Evolutionary conservation across 2,113 vertebrate species (phyloP).

Genomic region (Ceuthmochares aereus): DNA sequence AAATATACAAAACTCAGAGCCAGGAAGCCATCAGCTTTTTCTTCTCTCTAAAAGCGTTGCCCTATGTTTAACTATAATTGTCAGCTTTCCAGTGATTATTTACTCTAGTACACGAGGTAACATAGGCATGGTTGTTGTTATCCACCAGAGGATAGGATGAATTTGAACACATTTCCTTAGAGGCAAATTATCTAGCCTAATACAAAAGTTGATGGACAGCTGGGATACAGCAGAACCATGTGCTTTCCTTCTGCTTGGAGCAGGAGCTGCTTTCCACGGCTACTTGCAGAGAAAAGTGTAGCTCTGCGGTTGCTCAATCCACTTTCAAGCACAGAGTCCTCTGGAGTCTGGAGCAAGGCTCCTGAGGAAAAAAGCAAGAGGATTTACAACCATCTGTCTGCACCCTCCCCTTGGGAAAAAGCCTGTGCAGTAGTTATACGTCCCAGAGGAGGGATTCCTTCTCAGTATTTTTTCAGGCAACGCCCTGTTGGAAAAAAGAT

Average conservation of each 20-base stretch:
- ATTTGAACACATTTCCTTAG: conserved; percentile 51
- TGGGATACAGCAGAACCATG: conserved; percentile 25
- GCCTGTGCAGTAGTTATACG: background rate
- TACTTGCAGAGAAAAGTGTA: conserved; percentile 24
- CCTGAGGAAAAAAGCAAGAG: conserved; percentile 7
- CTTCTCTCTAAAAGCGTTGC: background rate
- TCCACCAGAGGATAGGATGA: conserved; percentile 11
- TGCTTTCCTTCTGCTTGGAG: conserved; percentile 42
- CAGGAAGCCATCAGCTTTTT: conserved; percentile 5
- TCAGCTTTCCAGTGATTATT: conserved; percentile 44
- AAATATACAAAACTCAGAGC: conserved; percentile 50
- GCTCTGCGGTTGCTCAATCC: background rate
- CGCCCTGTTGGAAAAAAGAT: background rate
- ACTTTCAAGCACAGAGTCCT: background rate
- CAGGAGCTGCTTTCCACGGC: background rate
- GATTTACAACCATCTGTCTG: conserved; percentile 39
- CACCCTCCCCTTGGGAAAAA: background rate
- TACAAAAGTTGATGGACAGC: conserved; percentile 24
- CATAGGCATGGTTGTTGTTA: background rate
- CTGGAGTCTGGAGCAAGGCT: background rate
- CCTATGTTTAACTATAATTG: conserved; percentile 28
- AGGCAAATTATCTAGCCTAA: conserved; percentile 13
- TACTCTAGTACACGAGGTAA: conserved; percentile 31
- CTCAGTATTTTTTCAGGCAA: conserved; percentile 3
- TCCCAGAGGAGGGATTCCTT: conserved; percentile 7